Base-by-base conservation (phyloP, 2,888 invertebrate species). In the Troides helena region DNA sequence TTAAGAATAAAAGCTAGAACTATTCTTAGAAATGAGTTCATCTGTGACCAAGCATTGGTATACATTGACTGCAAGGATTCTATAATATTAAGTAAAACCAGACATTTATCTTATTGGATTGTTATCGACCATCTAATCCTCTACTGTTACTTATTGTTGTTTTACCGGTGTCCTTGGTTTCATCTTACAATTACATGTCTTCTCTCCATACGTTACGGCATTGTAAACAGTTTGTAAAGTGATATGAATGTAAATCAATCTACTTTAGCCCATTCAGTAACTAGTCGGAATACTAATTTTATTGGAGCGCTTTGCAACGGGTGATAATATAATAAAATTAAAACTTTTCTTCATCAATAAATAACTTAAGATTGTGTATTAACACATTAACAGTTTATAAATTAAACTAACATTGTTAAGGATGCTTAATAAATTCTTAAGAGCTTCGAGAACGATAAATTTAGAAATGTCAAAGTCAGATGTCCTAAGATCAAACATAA, bases 181-280 rank as follows among this genome's bases (percentile, higher is more conserved):
- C 67, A 67, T 67, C 58, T 70, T 63, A 62, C 58, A 46, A 18
- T 25, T 39, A 30, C 30, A 30, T 30, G 30, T 30, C 30, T 30
- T 30, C 30, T 30, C 30, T 30, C 30, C 30, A 30, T 25, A 59
- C 30, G 57, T 46, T 59, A 63, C 57, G 66, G 59, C 21, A 62
- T 62, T 58, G 12, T 46, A 14, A 46, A 46, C 14, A 46, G 30
- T 46, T 46, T 69, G 69, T 66, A 46, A 43, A 21, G 58, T 63
- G 70, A 59, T 63, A 67, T 18, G 67, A 67, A 70, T 70, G 50
- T 60, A 63, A 63, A 70, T 67, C 21, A 66, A 70, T 66, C 8
- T 46, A 63, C 23, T 30, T 30, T 7, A n/a, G 18, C 14, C 21
- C 5, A 56, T 10, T n/a, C n/a, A 30, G 25, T 1, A 39, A 58